These are phyloP conservation scores for Diabrotica balteata DNA, from an alignment of 2,888 invertebrate species.

Conservation along the genomic window DNA sequence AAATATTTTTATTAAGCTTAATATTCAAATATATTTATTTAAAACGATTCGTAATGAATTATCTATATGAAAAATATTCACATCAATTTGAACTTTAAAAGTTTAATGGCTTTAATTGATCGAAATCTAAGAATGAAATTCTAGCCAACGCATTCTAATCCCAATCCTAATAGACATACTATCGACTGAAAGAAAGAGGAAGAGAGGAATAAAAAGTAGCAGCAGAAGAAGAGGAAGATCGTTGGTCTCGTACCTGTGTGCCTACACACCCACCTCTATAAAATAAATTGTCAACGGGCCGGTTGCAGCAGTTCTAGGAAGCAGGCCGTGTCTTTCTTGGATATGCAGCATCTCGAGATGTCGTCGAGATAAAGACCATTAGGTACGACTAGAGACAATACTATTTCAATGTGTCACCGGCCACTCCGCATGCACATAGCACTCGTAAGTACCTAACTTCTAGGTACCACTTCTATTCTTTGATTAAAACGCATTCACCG, in stretches of 20 bases:
- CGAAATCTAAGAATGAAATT: too few relatives aligned
- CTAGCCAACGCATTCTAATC: slow-evolving; percentile 3
- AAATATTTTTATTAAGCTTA: too few relatives aligned
- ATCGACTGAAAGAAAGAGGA: slow-evolving; percentile 1
- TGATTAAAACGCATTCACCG: too few relatives aligned
- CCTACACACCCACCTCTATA: slow-evolving; percentile 57
- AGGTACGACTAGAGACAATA: slow-evolving; percentile 62
- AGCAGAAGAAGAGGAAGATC: slow-evolving; percentile 31
- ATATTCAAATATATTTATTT: too few relatives aligned
- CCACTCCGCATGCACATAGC: slow-evolving; percentile 40
- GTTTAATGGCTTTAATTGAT: too few relatives aligned
- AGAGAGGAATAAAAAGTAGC: slow-evolving; percentile 16
- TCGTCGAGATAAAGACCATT: slow-evolving; percentile 61
- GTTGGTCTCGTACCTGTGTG: slow-evolving; percentile 39
- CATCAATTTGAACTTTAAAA: too few relatives aligned
- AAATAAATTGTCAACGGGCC: slow-evolving; percentile 62
- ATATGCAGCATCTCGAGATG: slow-evolving; percentile 50
- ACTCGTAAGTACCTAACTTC: slow-evolving; percentile 12
- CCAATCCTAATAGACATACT: neutral
- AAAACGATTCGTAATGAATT: too few relatives aligned
- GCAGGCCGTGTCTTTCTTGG: slow-evolving; percentile 26
- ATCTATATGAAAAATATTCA: too few relatives aligned
- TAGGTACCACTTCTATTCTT: too few relatives aligned
- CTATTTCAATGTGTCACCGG: slow-evolving; percentile 62
- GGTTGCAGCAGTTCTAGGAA: slow-evolving; percentile 58